Base-by-base conservation (phyloP, 2,113 vertebrate genomes). In the Prunella fulvescens region DNA sequence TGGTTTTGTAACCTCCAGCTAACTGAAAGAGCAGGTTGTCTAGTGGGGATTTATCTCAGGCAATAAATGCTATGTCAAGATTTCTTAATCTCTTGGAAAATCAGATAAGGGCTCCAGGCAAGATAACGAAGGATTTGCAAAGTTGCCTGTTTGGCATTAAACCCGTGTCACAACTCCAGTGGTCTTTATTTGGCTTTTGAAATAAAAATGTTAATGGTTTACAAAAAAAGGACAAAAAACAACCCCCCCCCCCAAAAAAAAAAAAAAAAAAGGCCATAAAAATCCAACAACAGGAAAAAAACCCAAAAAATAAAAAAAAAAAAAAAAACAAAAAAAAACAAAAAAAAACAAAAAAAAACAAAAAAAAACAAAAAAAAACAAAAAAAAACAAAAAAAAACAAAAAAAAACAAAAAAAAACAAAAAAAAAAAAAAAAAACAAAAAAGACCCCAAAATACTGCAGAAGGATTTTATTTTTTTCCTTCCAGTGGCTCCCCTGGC, bases 61-160 rank as follows among this genome's bases (percentile, higher is more conserved):
- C 93, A 80, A 64, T 93, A 93, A 95, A 93, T 25, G 70, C 71
- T 62, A 18, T 67, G 92, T 94, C 85, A 92, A 96, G 94, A 94
- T 90, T 96, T 95, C 94, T 78, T 94, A 83, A 96, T 94, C 95
- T 95, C 92, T n/a, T 66, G 51, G 90, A 92, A 93, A 94, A 96
- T 95, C 94, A 93, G 92, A 90, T 95, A 64, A 88, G 23, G 88
- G 82, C 85, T 94, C 5, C 67, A 84, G 88, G 88, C 79, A 53
- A 93, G 90, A 81, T 92, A 94, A 66, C 1, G 31, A 73, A 70
- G 56, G 79, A 94, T 60, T 60, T 90, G 85, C 82, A n/a, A 62
- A 92, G 56, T 47, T 94, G 73, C 1, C 7, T 45, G 39, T 91
- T 95, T 70, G 47, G 62, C 62, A 29, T 73, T 81, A 94, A 88